These are phyloP conservation scores for Euplexia lucipara DNA, from an alignment of 2,888 invertebrate genomes.

Conservation along the genomic window DNA sequence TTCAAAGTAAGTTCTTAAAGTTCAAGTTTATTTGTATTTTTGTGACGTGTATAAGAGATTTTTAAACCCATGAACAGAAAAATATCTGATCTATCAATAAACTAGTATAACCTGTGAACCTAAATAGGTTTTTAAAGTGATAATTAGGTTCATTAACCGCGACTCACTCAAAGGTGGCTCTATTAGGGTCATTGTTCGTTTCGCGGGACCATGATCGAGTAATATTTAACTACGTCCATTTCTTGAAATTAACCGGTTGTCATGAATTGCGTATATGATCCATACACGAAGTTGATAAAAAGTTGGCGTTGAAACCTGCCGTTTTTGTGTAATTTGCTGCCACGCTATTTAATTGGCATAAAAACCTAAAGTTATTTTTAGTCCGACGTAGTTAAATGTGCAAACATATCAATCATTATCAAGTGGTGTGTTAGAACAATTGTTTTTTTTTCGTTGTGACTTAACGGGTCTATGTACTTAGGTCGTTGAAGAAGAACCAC, in stretches of 20 bases:
- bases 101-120: not conserved
- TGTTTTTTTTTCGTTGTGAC: not conserved
- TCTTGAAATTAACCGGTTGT: constrained; percentile 32
- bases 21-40: no score
- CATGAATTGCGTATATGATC: constrained; percentile 15
- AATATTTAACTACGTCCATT: constrained; percentile 17
- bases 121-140: constrained; percentile 7
- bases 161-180: not conserved
- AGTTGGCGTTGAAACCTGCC: not conserved
- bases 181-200: constrained; percentile 22
- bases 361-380: constrained; percentile 3
- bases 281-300: constrained; percentile 33
- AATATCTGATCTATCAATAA: no score
- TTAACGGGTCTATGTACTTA: not conserved
- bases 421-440: not conserved
- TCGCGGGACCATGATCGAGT: constrained; percentile 15
- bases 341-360: not conserved
- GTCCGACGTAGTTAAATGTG: not conserved
- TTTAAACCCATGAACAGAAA: no score
- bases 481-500: not conserved
- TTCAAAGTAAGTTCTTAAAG: no score
- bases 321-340: constrained; percentile 9
- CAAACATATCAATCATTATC: not conserved
- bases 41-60: no score
- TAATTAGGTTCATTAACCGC: constrained; percentile 22